A percentile compares a stretch with the other conserved stretches of the same genome.
Conservation (phyloP, 2,888 invertebrate genomes). For the Podabrus alpinus region DNA sequence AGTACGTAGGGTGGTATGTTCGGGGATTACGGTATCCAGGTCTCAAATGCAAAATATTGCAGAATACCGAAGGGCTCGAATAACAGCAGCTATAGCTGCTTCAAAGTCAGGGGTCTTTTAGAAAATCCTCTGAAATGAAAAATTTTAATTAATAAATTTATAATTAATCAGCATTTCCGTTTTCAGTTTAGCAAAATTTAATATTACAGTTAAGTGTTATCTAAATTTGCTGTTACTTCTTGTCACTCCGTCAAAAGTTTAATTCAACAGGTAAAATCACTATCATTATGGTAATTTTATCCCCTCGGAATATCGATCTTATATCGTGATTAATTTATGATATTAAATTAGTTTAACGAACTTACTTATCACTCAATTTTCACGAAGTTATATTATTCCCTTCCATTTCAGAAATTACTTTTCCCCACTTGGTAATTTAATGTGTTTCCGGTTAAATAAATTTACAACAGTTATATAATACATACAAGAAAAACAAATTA, state of each 20-base stretch:
- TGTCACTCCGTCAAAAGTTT: background rate
- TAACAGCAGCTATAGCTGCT: too few species aligned
- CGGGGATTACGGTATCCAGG: too few species aligned
- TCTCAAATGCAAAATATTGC: too few species aligned
- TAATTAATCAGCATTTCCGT: background rate
- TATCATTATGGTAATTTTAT: background rate
- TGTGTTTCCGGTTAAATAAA: background rate
- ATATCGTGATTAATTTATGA: background rate
- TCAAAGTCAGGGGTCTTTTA: too few species aligned
- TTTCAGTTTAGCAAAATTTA: background rate
- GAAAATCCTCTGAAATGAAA: background rate
- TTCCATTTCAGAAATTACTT: background rate
- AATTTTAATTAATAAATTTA: background rate
- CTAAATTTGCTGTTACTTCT: background rate
- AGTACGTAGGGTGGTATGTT: too few species aligned
- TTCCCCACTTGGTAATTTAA: background rate
- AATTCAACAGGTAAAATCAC: background rate
- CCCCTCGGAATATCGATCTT: background rate
- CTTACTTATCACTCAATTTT: background rate
- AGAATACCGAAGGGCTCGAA: too few species aligned
- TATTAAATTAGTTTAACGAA: background rate
- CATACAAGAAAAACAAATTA: background rate
- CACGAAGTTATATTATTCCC: background rate
- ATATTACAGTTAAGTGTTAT: background rate
- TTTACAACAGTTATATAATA: background rate